Conservation (phyloP, 2,797 vertebrate species). For the Rallus crepitans region DNA sequence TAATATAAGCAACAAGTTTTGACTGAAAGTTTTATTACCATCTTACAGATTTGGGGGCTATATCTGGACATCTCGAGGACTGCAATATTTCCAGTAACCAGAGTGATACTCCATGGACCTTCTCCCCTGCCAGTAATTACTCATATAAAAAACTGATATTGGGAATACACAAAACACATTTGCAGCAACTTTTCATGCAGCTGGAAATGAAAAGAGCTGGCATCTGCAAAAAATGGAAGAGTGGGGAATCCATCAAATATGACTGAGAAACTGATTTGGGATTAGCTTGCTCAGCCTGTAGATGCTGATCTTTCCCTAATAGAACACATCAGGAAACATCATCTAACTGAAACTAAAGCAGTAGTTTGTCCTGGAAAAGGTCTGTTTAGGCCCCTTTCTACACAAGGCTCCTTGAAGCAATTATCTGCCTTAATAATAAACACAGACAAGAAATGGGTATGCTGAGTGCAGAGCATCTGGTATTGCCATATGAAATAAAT, state of each 20-base stretch:
- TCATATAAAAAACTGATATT: conserved; percentile 22
- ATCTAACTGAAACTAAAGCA: neutral
- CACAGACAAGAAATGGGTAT: neutral
- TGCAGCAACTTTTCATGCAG: conserved; percentile 12
- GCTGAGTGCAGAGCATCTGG: neutral
- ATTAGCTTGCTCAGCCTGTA: conserved; percentile 43
- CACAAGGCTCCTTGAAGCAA: neutral
- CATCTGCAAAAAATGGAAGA: conserved; percentile 20
- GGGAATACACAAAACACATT: conserved; percentile 37
- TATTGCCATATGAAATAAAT: neutral
- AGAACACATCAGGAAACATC: conserved; percentile 28
- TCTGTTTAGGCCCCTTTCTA: neutral
- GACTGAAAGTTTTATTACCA: neutral
- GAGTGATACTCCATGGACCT: neutral
- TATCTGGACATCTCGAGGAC: neutral
- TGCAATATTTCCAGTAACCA: conserved; percentile 32
- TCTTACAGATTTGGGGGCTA: neutral
- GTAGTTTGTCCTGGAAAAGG: neutral
- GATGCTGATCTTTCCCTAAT: conserved; percentile 58
- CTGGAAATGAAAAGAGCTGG: conserved; percentile 40
- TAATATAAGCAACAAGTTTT: neutral
- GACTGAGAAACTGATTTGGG: neutral
- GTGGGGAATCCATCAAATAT: neutral
- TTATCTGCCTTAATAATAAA: neutral
- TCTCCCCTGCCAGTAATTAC: conserved; percentile 19